Conservation (phyloP, 2,113 vertebrate genomes). For the Vidua chalybeata region DNA sequence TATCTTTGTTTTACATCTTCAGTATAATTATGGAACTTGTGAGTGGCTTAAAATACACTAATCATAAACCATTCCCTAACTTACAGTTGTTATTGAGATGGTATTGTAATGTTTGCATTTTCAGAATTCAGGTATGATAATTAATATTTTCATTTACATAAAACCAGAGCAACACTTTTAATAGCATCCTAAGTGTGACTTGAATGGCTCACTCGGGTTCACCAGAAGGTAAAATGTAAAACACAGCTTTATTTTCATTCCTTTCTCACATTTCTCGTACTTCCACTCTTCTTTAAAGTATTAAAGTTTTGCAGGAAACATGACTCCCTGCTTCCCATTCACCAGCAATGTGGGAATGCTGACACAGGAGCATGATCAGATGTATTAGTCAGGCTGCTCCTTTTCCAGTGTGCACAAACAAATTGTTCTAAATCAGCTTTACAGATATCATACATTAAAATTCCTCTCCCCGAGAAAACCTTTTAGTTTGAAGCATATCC, state of each 20-base stretch:
- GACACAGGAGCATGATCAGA: neutral
- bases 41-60: neutral
- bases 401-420: neutral
- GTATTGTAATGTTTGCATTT: neutral
- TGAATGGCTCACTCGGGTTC: neutral
- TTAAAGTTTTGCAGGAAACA: neutral
- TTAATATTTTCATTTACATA: constrained; percentile 22
- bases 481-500: neutral
- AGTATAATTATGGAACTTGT: neutral
- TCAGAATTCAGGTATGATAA: neutral
- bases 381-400: neutral
- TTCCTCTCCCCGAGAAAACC: neutral
- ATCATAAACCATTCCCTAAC: neutral
- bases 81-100: neutral
- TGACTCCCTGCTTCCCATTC: neutral
- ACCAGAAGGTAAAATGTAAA: neutral
- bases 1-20: neutral
- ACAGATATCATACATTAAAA: neutral
- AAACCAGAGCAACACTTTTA: neutral
- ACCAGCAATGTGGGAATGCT: neutral
- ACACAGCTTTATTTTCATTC: neutral
- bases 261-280: neutral
- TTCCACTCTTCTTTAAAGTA: neutral
- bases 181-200: neutral
- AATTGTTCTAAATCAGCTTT: neutral